Base-by-base conservation (phyloP, 1,140 invertebrate genomes). In the Caerostris extrusa region DNA sequence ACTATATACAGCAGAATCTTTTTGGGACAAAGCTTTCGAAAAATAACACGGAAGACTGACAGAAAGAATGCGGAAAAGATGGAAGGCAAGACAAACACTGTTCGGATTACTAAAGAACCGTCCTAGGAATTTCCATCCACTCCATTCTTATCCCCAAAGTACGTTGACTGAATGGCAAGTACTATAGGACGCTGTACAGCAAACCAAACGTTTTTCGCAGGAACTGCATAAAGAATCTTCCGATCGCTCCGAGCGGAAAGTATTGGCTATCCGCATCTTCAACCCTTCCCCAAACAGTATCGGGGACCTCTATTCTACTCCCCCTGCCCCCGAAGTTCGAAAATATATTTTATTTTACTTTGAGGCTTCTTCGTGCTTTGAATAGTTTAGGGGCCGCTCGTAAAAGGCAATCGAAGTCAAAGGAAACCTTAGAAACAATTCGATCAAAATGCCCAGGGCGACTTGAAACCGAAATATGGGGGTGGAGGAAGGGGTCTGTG, bases 261-360 rank as follows among this genome's bases (percentile, higher is more conserved):
- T 53, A 77, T 12, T 77, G 71, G 61, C 71, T 8, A 77, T 77
- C 71, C 71, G 10, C 71, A 77, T 50, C 71, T 12, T 12, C 71
- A 19, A 14, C 61, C 8, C 61, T 64, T 64, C 71, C 71, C 71
- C 34, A 77, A 77, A 77, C 71, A 77, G 71, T 77, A 77, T 50
- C 34, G 12, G 71, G 34, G 71, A 50, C 71, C 71, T 3, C 71
- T 50, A 12, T 77, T 77, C 8, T 77, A 50, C 34, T 50, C 14
- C 7, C 10, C 53, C 12, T 77, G 19, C 10, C 69, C 53, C 10
- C 34, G 34, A 34, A 34, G 19, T 50, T 50, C 34, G 71, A 77
- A 64, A 77, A 77, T 77, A 77, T 77, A 77, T 77, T 77, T 77
- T 77, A 77, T 77, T 77, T 77, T 77, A 14, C 34, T 77, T 77